Conservation (phyloP, 2,888 invertebrate genomes). For the Calameuta idolon region DNA sequence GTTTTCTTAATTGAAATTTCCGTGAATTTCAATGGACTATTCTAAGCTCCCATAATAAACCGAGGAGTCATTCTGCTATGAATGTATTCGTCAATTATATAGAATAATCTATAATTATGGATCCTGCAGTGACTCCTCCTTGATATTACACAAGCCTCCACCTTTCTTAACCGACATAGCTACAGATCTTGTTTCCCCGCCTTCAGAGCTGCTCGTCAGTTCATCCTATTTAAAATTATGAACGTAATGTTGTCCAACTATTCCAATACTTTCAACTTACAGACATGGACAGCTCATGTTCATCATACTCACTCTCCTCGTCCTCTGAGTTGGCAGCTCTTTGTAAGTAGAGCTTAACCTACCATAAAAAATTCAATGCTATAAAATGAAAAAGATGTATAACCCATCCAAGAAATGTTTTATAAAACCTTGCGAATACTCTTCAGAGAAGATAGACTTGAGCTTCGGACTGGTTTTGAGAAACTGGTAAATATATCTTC, state of each 20-base stretch:
- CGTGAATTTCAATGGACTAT: not conserved
- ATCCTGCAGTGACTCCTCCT: slow-evolving; percentile 57
- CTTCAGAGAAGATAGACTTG: slow-evolving; percentile 67
- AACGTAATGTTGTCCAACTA: not conserved
- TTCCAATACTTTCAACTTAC: slow-evolving; percentile 24
- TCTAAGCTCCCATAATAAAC: not conserved
- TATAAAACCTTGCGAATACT: slow-evolving; percentile 62
- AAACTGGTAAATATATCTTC: slow-evolving; percentile 67
- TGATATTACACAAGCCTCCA: slow-evolving; percentile 62
- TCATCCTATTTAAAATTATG: slow-evolving; percentile 30
- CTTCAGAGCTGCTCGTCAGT: slow-evolving; percentile 36
- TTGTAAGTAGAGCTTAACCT: slow-evolving; percentile 65
- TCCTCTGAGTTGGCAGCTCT: slow-evolving; percentile 66
- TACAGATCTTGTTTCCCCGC: slow-evolving; percentile 27
- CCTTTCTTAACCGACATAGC: slow-evolving; percentile 49
- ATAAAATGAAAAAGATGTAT: not conserved
- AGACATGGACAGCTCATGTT: slow-evolving; percentile 33
- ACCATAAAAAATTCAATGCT: not conserved
- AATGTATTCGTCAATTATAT: not conserved
- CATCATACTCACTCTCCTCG: slow-evolving; percentile 64
- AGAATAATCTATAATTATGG: slow-evolving; percentile 23
- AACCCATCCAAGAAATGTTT: not conserved
- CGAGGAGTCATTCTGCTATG: not conserved
- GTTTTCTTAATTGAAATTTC: not conserved
- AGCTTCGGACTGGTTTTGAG: slow-evolving; percentile 63